phyloP scores from a whole-genome alignment of 2,888 invertebrate genomes.

The Drosophila nr. fundita region DNA sequence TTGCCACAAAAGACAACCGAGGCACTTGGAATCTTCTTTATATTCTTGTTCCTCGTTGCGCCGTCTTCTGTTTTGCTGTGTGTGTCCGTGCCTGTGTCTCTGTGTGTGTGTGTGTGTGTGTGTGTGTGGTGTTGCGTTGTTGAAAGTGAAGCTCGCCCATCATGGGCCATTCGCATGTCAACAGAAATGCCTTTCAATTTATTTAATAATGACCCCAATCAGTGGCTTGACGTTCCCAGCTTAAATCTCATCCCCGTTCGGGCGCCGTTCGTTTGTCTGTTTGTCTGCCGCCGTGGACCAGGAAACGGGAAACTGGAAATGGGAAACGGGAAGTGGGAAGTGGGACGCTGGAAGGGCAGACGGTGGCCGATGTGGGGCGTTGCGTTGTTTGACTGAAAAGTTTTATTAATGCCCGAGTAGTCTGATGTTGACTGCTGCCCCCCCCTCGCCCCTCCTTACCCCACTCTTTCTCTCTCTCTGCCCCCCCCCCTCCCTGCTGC shows the following conservation, averaged over 20 bases:
- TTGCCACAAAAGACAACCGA: slow-evolving; percentile 61
- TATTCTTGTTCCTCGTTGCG: slow-evolving; percentile 20
- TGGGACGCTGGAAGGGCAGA: background rate
- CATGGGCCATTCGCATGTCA: slow-evolving; percentile 52
- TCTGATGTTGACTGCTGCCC: slow-evolving; percentile 36
- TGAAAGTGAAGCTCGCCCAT: slow-evolving; percentile 16
- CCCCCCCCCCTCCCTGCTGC: background rate
- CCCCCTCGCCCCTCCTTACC: background rate
- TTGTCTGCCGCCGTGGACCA: slow-evolving; percentile 2
- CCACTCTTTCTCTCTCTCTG: too few species aligned
- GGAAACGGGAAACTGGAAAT: background rate
- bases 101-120: background rate
- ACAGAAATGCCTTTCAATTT: slow-evolving; percentile 66
- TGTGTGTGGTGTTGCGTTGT: slow-evolving; percentile 13
- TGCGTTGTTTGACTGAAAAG: slow-evolving; percentile 45
- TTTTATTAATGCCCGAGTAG: slow-evolving; percentile 52
- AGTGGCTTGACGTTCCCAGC: slow-evolving; percentile 53
- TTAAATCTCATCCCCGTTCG: slow-evolving; percentile 32
- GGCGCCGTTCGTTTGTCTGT: slow-evolving; percentile 17
- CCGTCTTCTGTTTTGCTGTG: background rate
- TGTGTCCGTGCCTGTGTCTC: background rate
- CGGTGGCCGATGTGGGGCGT: background rate
- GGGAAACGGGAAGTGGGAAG: background rate
- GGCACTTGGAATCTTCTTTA: slow-evolving; percentile 43
- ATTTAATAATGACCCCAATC: slow-evolving; percentile 66